Evolutionary conservation across 2,113 vertebrate genomes (phyloP).

Genomic region (Seriola rivoliana): DNA sequence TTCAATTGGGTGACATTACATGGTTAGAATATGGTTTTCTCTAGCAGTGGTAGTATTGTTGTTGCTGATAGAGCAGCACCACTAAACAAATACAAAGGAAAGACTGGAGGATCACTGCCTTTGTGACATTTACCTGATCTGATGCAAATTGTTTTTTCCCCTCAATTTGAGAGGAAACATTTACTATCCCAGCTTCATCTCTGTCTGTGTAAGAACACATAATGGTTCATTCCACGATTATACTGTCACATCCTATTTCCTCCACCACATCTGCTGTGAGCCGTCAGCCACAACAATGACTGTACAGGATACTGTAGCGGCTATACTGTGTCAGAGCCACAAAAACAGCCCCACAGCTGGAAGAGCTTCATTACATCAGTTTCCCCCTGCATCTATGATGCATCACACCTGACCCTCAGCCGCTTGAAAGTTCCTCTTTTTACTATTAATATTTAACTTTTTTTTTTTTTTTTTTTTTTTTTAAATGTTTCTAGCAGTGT

Average conservation of each 20-base stretch:
- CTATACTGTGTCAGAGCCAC: slow-evolving; percentile 16
- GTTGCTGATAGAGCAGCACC: not conserved
- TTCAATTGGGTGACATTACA: not conserved
- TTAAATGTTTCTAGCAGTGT: not conserved
- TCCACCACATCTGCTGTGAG: slow-evolving; percentile 58
- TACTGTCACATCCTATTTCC: slow-evolving; percentile 72
- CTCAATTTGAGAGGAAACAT: slow-evolving; percentile 37
- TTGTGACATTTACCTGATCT: not conserved
- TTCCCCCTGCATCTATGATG: slow-evolving; percentile 14
- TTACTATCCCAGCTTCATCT: not conserved
- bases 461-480: not conserved
- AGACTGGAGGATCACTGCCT: not conserved
- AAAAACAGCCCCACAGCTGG: slow-evolving; percentile 38
- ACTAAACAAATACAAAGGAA: not conserved
- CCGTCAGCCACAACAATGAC: slow-evolving; percentile 65
- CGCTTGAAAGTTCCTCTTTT: slow-evolving; percentile 2
- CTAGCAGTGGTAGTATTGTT: not conserved
- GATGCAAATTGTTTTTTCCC: not conserved
- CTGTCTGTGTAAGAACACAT: slow-evolving; percentile 15
- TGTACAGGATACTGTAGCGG: slow-evolving; percentile 55
- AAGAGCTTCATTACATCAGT: slow-evolving; percentile 29
- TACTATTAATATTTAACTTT: not conserved
- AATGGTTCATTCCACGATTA: slow-evolving; percentile 46
- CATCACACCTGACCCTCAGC: not conserved
- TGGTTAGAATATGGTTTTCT: not conserved